A percentile compares a stretch with the other conserved stretches of the same genome.
phyloP scores from a whole-genome alignment of 92 coral and sea anemone genomes.

The Zoanthus sansibaricus region DNA sequence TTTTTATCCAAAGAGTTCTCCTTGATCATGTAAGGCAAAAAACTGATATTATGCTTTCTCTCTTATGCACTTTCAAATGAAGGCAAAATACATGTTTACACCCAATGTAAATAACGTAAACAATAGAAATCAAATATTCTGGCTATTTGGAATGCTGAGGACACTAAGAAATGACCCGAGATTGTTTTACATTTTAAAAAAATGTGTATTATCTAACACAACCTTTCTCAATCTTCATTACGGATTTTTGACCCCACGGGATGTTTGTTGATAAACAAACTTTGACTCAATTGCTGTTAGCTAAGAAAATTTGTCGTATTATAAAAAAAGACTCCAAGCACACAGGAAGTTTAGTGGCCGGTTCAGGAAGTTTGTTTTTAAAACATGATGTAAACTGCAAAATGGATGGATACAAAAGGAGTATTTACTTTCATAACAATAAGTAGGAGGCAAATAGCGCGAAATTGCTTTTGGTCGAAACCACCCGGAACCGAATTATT shows the following conservation, averaged over 20 bases:
- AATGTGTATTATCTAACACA: background rate
- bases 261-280: constrained; percentile 10
- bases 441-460: background rate
- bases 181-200: background rate
- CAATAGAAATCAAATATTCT: background rate
- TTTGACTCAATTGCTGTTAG: background rate
- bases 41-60: background rate
- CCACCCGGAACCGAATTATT: no score
- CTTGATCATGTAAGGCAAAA: background rate
- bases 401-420: constrained; percentile 22
- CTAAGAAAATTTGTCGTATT: background rate
- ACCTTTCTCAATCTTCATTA: background rate
- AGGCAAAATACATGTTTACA: background rate
- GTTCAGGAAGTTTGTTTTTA: constrained; percentile 35
- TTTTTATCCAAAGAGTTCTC: background rate
- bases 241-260: constrained; percentile 33
- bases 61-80: background rate
- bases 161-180: constrained; percentile 12
- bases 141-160: constrained; percentile 3
- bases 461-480: background rate
- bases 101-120: background rate
- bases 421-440: constrained; percentile 40
- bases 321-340: constrained; percentile 1
- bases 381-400: background rate
- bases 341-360: constrained; percentile 23